Evolutionary conservation across 2,888 invertebrate species (phyloP).

Genomic region (Drosophila yooni): DNA sequence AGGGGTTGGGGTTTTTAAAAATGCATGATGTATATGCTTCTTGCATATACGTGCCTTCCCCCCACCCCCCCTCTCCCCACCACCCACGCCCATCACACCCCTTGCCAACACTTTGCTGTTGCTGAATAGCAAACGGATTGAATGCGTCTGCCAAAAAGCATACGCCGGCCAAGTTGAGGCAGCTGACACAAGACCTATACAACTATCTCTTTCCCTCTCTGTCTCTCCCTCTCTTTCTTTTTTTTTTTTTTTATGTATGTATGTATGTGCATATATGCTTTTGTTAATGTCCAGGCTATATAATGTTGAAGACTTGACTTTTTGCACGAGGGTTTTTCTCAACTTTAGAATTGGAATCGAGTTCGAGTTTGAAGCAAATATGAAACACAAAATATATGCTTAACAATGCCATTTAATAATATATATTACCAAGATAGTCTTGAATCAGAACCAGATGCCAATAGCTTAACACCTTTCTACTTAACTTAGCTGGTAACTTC

Average conservation of each 20-base stretch:
- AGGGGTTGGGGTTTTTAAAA: constrained; percentile 60
- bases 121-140: constrained; percentile 70
- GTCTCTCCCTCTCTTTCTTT: not conserved
- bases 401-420: not conserved
- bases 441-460: not conserved
- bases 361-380: not conserved
- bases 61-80: too few species aligned
- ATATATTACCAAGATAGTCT: not conserved
- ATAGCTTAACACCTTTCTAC: not conserved
- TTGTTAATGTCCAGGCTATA: constrained; percentile 35
- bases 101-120: constrained; percentile 7
- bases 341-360: not conserved
- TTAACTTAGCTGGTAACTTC: not conserved
- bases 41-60: not conserved
- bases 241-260: not conserved
- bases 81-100: not conserved
- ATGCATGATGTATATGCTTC: constrained; percentile 63
- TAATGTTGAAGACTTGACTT: constrained; percentile 27
- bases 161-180: constrained; percentile 66
- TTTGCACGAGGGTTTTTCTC: constrained; percentile 10
- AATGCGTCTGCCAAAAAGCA: constrained; percentile 68
- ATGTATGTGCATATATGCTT: constrained; percentile 11
- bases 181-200: constrained; percentile 18
- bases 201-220: not conserved
- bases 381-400: not conserved